Evolutionary conservation across 2,888 invertebrate species (phyloP).

Genomic region (Hypolimnas misippus): DNA sequence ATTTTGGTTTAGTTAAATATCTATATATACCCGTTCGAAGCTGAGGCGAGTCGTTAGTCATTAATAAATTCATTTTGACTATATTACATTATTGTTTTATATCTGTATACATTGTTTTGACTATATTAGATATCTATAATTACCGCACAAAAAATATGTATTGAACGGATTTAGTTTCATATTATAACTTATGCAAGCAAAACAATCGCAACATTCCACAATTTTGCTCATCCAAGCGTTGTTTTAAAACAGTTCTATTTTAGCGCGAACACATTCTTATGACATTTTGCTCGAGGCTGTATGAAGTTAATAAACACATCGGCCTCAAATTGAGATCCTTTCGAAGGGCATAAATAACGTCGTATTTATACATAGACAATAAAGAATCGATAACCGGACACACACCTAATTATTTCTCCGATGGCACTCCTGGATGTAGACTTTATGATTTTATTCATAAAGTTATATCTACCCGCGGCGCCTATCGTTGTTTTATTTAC

Average conservation of each 20-base stretch:
- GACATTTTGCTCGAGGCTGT: conserved; percentile 9
- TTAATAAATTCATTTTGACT: no score
- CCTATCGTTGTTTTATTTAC: no score
- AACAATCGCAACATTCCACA: neutral
- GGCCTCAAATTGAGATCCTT: conserved; percentile 28
- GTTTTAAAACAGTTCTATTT: neutral
- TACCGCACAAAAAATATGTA: no score
- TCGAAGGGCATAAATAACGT: conserved; percentile 27
- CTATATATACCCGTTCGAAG: no score
- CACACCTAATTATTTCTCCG: conserved; percentile 21
- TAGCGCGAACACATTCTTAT: neutral
- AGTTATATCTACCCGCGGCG: neutral
- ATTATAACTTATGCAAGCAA: neutral
- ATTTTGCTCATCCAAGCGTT: neutral
- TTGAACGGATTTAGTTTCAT: neutral
- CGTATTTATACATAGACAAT: conserved; percentile 34
- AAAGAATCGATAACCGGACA: conserved; percentile 20
- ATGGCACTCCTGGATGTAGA: conserved; percentile 6
- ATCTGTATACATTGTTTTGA: no score
- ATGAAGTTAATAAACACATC: conserved; percentile 28
- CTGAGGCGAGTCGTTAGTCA: no score
- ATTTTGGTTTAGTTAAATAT: no score
- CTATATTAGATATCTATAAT: no score
- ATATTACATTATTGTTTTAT: no score
- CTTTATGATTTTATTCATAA: neutral